These are phyloP conservation scores for Copsychus sechellarum DNA, from an alignment of 2,113 vertebrate species.

Conservation along the genomic window DNA sequence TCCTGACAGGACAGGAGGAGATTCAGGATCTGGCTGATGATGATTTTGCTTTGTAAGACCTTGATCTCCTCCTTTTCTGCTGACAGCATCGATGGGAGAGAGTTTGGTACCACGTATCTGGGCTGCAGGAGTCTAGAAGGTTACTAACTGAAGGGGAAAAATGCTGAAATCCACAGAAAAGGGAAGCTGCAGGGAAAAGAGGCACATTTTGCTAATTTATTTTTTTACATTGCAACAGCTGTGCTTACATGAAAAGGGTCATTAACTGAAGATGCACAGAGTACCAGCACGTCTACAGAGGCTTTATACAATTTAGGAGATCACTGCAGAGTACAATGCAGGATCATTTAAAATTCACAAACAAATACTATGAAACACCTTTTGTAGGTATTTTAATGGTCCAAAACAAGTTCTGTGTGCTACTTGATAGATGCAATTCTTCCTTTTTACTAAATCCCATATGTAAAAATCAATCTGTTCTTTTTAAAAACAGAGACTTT, in stretches of 20 bases:
- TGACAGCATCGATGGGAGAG: background rate
- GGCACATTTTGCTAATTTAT: constrained; percentile 39
- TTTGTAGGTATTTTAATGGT: constrained; percentile 42
- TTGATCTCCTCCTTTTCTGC: constrained; percentile 4
- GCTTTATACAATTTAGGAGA: constrained; percentile 24
- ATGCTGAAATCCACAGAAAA: constrained; percentile 32
- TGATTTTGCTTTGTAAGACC: background rate
- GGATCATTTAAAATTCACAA: constrained; percentile 44
- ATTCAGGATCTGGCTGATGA: background rate
- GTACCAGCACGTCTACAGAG: constrained; percentile 10
- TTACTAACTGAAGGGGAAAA: background rate
- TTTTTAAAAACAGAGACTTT: constrained; percentile 49
- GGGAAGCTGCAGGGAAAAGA: background rate
- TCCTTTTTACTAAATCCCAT: constrained; percentile 34
- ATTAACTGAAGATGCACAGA: constrained; percentile 41
- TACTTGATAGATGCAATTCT: background rate
- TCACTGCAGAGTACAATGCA: constrained; percentile 5
- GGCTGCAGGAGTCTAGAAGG: background rate
- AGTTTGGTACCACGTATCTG: background rate
- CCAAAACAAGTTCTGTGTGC: constrained; percentile 13
- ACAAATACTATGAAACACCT: constrained; percentile 39
- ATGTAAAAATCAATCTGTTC: constrained; percentile 53
- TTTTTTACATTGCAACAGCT: constrained; percentile 52
- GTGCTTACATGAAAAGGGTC: constrained; percentile 63
- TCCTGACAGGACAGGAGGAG: background rate